A percentile compares a stretch with the other conserved stretches of the same genome.
Evolutionary conservation across 2,888 invertebrate genomes (phyloP).

Genomic region (Oscheius sp.): DNA sequence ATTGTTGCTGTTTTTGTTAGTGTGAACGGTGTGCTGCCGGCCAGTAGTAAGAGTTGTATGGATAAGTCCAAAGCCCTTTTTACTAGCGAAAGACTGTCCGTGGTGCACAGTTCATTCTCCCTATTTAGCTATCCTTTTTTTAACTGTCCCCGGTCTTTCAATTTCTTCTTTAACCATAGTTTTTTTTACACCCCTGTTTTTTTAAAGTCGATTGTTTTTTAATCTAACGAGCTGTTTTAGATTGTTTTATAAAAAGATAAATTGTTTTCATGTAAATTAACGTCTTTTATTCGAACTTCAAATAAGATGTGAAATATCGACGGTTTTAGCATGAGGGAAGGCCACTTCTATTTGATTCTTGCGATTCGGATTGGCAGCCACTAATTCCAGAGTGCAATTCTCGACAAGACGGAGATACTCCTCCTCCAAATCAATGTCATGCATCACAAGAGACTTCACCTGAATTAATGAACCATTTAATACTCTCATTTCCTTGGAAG

Average conservation of each 20-base stretch:
- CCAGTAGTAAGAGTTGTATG: conserved; percentile 22
- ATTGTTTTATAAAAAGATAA: conserved; percentile 16
- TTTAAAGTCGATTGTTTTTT: conserved; percentile 21
- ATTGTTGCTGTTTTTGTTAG: conserved; percentile 32
- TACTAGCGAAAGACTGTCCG: conserved; percentile 1
- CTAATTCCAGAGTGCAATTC: not conserved
- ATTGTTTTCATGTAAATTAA: not conserved
- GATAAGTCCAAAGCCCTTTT: too few species aligned
- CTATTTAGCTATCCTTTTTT: not conserved
- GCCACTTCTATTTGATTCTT: too few species aligned
- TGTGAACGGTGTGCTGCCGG: conserved; percentile 30
- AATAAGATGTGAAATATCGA: not conserved
- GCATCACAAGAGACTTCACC: too few species aligned
- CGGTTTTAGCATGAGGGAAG: not conserved
- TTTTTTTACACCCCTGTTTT: conserved; percentile 8
- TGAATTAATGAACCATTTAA: too few species aligned
- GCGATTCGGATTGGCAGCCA: too few species aligned
- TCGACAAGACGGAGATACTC: not conserved
- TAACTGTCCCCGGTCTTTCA: conserved; percentile 29
- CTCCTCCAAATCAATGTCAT: not conserved
- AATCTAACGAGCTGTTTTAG: conserved; percentile 26
- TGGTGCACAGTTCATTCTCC: conserved; percentile 19
- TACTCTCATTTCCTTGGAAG: too few species aligned
- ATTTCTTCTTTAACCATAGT: conserved; percentile 20
- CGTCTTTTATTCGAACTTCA: not conserved